Evolutionary conservation across 2,888 invertebrate species (phyloP).

Genomic region (Tenthredo scrophulariae): DNA sequence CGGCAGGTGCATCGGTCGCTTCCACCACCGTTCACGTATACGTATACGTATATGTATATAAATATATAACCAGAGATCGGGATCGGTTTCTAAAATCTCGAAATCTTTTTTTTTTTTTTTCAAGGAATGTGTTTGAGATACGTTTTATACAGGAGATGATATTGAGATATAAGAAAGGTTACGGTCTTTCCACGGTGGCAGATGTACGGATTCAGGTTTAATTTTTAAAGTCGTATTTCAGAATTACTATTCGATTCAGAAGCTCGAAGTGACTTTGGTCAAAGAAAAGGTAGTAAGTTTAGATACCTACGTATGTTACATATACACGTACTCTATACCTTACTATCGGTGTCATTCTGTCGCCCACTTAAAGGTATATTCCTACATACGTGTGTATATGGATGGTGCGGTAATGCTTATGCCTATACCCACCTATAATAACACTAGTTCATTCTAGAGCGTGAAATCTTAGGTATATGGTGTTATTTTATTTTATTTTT

Average conservation of each 20-base stretch:
- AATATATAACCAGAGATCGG: neutral
- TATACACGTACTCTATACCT: neutral
- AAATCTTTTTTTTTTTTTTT: slow-evolving; percentile 1
- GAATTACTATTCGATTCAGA: slow-evolving; percentile 38
- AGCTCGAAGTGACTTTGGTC: neutral
- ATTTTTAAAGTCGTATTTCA: slow-evolving; percentile 45
- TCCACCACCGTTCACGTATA: no score
- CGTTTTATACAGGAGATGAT: neutral
- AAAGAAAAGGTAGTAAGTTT: neutral
- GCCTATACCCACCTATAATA: neutral
- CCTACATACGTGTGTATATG: neutral
- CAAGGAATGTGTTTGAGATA: neutral
- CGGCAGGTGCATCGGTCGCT: no score
- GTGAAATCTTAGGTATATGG: neutral
- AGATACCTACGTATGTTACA: neutral
- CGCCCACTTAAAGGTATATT: neutral
- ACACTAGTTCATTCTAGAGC: slow-evolving; percentile 26
- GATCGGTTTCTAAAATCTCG: slow-evolving; percentile 10
- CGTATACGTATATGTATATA: no score
- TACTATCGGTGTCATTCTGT: neutral
- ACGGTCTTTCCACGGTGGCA: slow-evolving; percentile 21
- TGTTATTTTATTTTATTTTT: neutral
- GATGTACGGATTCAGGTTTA: slow-evolving; percentile 38
- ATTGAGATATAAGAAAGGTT: slow-evolving; percentile 50
- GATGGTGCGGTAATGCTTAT: no score